phyloP scores from a whole-genome alignment of 1,140 invertebrate species.

The Drosophila suzukii region DNA sequence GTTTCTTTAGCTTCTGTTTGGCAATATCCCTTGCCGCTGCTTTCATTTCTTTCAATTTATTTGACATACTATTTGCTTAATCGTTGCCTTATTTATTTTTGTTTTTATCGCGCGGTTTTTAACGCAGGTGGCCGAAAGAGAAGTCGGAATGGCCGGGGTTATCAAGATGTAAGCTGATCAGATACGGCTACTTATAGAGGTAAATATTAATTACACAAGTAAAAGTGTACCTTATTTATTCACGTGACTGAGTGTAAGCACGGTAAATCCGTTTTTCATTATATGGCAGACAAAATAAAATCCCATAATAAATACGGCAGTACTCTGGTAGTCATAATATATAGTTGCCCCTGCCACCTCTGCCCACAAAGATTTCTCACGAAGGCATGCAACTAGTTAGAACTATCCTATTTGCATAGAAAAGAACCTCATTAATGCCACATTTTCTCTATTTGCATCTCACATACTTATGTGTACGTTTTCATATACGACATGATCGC shows the following conservation, averaged over 20 bases:
- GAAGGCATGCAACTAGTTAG: conserved; percentile 20
- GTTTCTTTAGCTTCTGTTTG: conserved; percentile 48
- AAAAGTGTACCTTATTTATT: conserved; percentile 4
- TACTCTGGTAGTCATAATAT: neutral
- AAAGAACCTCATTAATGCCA: conserved; percentile 23
- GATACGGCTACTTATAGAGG: conserved; percentile 5
- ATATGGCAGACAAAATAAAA: neutral
- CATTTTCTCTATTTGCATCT: conserved; percentile 8
- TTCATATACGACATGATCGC: neutral
- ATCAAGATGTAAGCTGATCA: conserved; percentile 21
- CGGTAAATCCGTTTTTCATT: neutral
- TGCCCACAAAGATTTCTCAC: conserved; percentile 25
- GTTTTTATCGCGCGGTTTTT: conserved; percentile 18
- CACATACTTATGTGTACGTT: neutral
- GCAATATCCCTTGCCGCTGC: conserved; percentile 19
- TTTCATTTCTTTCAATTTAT: conserved; percentile 51
- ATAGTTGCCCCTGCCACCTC: conserved; percentile 7
- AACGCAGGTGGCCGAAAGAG: conserved; percentile 18
- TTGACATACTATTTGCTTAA: conserved; percentile 61
- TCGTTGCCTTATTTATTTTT: conserved; percentile 39
- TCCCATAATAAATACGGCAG: neutral
- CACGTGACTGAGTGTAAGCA: conserved; percentile 32
- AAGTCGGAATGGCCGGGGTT: conserved; percentile 8
- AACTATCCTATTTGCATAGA: conserved; percentile 35
- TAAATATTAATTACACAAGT: conserved; percentile 7